Base-by-base conservation (phyloP, 1,140 invertebrate species). In the Dreissena rostriformis region DNA sequence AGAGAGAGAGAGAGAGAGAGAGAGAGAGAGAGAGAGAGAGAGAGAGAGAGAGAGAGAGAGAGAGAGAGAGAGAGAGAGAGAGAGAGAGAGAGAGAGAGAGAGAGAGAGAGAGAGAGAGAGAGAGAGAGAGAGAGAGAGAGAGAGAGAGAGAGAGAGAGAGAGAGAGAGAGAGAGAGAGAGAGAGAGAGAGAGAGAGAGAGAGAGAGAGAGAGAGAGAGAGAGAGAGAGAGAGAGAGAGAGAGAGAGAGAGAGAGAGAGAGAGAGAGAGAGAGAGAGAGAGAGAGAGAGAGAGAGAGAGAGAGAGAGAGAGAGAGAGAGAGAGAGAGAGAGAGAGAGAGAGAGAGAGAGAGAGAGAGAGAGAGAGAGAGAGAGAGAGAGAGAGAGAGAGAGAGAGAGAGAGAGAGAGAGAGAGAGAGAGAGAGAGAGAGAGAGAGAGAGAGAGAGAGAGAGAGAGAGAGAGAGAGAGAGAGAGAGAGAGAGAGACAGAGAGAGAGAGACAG, bases 1-100 rank as follows among this genome's bases (percentile, higher is more conserved):
- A 57, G 53, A 57, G 53, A 57, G 53, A 57, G 53, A 57, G 53
- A 57, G 53, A 57, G 53, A 57, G 53, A 57, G 53, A 57, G 53
- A 57, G 53, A 57, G 53, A 57, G 53, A 57, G 53, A 57, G 53
- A 57, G 53, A 57, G 53, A 57, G 53, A 57, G 53, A 57, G 53
- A 57, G 53, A 57, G 53, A 57, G 53, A 57, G 53, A 57, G 53
- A 57, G 53, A 57, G 53, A 57, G 53, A 57, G 53, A 57, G 53
- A 57, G 53, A 57, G 53, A 57, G 53, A 57, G 53, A 57, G 53
- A 57, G 53, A 57, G 53, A 57, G 53, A 57, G 53, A 57, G 53
- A 57, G 53, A 57, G 53, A 57, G 53, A 57, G 53, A 57, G 53
- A 57, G 53, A 57, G 53, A 57, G 53, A 57, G 53, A 57, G 53